Base-by-base conservation (phyloP, 2,113 vertebrate species). In the Notiomystis cincta region DNA sequence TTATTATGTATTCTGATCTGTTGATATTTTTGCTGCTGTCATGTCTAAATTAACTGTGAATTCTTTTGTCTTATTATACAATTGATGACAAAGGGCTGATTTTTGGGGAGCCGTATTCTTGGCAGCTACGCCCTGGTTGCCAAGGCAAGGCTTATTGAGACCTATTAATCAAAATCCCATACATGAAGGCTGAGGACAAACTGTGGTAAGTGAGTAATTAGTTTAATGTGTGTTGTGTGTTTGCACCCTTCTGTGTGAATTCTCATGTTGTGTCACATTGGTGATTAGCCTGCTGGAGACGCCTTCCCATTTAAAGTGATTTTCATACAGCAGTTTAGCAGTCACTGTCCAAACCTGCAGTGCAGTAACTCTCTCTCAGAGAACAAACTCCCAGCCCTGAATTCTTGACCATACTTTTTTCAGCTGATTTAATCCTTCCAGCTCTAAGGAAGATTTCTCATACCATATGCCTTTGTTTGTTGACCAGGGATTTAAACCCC, bases 401-500 rank as follows among this genome's bases (percentile, higher is more conserved):
- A 42, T 69, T 94, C 45, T 51, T 60, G 28, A n/a, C 57, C 66
- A 3, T 35, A 8, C 47, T 56, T 45, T 13, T 77, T 93, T 69
- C 79, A 88, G 37, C 42, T 82, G 40, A 82, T 85, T 90, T 94
- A 94, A 94, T 85, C 40, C 31, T 45, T 54, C n/a, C 17, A 90
- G 28, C 82, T 72, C n/a, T 23, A 38, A 93, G 80, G 54, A 93
- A 94, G 82, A 66, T 89, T 90, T 73, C 56, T 86, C 38, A 48
- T 93, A 56, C 95, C 96, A 90, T 94, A 91, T 93, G 91, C 72
- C n/a, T 95, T 75, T 76, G 75, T 95, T 94, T 95, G 57, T 66
- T 40, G 35, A 50, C 24, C 28, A 57, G 69, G 57, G 48, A 87
- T 83, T 87, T 92, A 90, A 94, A 83, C 31, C 88, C 50, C 69